A percentile compares a stretch with the other conserved stretches of the same genome.
These are phyloP conservation scores for Folsomia candida DNA, from an alignment of 2,888 invertebrate genomes.

Conservation along the genomic window DNA sequence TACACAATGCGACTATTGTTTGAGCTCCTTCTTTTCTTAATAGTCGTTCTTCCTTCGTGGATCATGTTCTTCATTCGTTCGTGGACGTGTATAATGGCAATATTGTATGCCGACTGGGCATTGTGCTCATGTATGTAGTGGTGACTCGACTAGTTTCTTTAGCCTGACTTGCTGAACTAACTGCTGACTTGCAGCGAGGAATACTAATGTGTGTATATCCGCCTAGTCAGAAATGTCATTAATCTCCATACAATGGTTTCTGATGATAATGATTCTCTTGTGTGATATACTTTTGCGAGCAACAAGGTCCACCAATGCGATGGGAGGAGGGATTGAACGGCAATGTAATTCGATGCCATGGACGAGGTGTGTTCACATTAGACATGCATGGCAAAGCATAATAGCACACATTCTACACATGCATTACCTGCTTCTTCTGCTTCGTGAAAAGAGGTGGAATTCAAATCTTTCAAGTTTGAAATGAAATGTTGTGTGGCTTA, in stretches of 20 bases:
- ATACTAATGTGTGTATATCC: slow-evolving; percentile 17
- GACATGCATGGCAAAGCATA: slow-evolving; percentile 28
- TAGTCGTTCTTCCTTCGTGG: too few species aligned
- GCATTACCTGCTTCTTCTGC: too few species aligned
- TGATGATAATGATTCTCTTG: neutral
- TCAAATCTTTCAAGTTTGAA: slow-evolving; percentile 3
- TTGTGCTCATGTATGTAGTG: too few species aligned
- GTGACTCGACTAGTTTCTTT: neutral
- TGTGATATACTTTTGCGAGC: slow-evolving; percentile 15
- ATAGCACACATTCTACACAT: too few species aligned
- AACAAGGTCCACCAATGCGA: too few species aligned
- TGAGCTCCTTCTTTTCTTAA: too few species aligned
- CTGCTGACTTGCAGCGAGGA: slow-evolving; percentile 1
- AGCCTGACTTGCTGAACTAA: neutral
- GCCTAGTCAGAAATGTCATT: slow-evolving; percentile 5
- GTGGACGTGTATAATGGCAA: too few species aligned
- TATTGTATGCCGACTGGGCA: too few species aligned
- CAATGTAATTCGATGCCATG: slow-evolving; percentile 6
- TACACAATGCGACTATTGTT: too few species aligned
- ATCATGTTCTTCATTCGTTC: too few species aligned
- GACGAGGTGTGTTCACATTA: slow-evolving; percentile 17
- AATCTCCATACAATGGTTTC: slow-evolving; percentile 16
- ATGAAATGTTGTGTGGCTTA: neutral
- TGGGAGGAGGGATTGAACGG: slow-evolving; percentile 9
- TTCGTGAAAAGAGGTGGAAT: slow-evolving; percentile 18